A percentile compares a stretch with the other conserved stretches of the same genome.
Evolutionary conservation across 2,797 vertebrate genomes (phyloP).

Genomic region (Spheniscus humboldti): DNA sequence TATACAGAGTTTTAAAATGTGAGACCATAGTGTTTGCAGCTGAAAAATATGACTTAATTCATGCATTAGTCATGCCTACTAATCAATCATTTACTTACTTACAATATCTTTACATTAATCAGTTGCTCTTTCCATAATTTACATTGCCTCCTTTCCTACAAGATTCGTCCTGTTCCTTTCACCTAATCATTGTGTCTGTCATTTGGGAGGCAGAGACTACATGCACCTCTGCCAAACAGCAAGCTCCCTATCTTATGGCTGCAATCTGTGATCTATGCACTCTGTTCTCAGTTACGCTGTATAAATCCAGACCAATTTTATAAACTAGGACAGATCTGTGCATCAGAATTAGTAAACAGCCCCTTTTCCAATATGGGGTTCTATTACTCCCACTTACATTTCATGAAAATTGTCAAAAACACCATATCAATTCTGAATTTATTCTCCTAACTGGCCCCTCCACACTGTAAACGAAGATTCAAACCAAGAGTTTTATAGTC

Average conservation of each 20-base stretch:
- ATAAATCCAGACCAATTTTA: neutral
- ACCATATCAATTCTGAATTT: neutral
- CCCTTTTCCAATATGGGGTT: neutral
- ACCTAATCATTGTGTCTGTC: neutral
- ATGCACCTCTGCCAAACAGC: neutral
- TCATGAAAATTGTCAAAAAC: neutral
- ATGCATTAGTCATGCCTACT: constrained; percentile 7
- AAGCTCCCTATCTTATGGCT: neutral
- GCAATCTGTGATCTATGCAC: neutral
- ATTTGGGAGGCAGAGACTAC: neutral
- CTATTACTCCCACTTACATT: neutral
- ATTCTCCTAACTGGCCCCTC: neutral
- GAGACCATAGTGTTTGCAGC: neutral
- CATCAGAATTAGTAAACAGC: neutral
- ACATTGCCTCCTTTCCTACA: neutral
- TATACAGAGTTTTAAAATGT: constrained; percentile 9
- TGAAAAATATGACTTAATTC: constrained; percentile 4
- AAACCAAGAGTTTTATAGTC: neutral
- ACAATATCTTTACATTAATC: constrained; percentile 30
- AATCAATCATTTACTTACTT: constrained; percentile 34
- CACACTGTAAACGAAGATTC: neutral
- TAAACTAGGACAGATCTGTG: neutral
- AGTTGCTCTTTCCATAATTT: neutral
- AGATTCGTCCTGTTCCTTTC: neutral
- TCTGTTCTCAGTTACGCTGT: neutral